These are phyloP conservation scores for Phacellophora camtschatica DNA, from an alignment of 30 jellyfish, hydroid and myxozoan species.

Conservation along the genomic window DNA sequence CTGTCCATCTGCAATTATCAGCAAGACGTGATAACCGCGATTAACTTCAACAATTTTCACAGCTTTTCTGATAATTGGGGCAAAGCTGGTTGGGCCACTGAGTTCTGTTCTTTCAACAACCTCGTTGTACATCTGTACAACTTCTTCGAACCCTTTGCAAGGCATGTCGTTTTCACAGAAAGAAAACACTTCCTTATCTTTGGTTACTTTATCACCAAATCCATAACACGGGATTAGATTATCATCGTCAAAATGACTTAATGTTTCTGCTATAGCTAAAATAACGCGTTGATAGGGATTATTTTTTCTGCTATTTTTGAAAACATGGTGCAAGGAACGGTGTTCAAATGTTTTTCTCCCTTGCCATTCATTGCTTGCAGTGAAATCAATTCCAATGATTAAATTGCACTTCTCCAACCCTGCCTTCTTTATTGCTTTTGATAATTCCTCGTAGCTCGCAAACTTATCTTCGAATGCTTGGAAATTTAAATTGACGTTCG, in stretches of 20 bases:
- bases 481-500: constrained; percentile 34
- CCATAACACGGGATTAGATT: constrained; percentile 82
- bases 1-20: constrained; percentile 89
- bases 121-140: constrained; percentile 51
- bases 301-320: constrained; percentile 33
- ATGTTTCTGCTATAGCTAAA: constrained; percentile 59
- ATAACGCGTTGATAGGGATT: constrained; percentile 89
- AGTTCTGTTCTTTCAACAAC: constrained; percentile 68
- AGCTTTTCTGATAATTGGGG: constrained; percentile 79
- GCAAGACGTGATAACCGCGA: constrained; percentile 63
- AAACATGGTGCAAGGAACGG: constrained; percentile 74
- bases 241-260: constrained; percentile 78
- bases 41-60: constrained; percentile 36
- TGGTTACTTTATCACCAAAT: constrained; percentile 83
- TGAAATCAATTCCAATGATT: constrained; percentile 79
- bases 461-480: constrained; percentile 74
- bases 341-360: constrained; percentile 89
- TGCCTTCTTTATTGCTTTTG: constrained; percentile 77
- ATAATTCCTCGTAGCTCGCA: constrained; percentile 27
- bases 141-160: constrained; percentile 78
- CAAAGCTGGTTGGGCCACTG: constrained; percentile 93
- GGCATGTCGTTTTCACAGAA: constrained; percentile 64
- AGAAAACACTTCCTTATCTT: constrained; percentile 71
- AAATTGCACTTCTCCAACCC: constrained; percentile 76
- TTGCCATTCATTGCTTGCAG: constrained; percentile 96